Conservation (phyloP, 2,888 invertebrate genomes). For the Platycheirus rosarum region DNA sequence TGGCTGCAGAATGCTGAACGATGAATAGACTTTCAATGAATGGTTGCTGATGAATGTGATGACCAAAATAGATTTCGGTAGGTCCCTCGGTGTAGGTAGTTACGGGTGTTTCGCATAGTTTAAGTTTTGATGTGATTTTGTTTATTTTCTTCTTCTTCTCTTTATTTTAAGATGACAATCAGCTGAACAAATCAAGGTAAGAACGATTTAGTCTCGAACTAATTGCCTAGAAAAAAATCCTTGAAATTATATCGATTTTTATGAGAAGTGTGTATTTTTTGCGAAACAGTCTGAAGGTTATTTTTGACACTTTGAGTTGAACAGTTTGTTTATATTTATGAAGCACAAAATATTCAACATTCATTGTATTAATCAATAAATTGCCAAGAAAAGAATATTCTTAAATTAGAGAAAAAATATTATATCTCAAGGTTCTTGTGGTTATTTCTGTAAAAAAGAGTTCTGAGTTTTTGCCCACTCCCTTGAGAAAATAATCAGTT, state of each 20-base stretch:
- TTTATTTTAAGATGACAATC: not conserved
- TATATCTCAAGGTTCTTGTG: not conserved
- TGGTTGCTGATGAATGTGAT: conserved; percentile 46
- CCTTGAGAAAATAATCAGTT: not conserved
- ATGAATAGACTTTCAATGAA: conserved; percentile 39
- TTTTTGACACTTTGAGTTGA: not conserved
- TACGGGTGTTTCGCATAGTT: conserved; percentile 47
- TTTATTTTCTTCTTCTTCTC: conserved; percentile 9
- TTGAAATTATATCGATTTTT: not conserved
- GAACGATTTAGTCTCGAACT: conserved; percentile 36
- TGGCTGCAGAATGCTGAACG: conserved; percentile 34
- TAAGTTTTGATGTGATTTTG: conserved; percentile 32
- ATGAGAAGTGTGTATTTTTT: not conserved
- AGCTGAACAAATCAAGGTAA: conserved; percentile 49
- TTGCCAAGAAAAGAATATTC: conserved; percentile 1
- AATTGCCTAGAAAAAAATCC: conserved; percentile 43
- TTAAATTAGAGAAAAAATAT: not conserved
- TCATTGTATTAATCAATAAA: too few relatives aligned
- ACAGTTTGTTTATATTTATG: not conserved
- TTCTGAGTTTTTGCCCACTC: not conserved
- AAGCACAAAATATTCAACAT: too few relatives aligned
- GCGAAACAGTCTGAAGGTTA: conserved; percentile 1
- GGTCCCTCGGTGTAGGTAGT: conserved; percentile 42
- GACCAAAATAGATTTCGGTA: conserved; percentile 62
- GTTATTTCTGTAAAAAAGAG: not conserved